Conservation (phyloP, 1,140 invertebrate genomes). For the Bombus superbus region DNA sequence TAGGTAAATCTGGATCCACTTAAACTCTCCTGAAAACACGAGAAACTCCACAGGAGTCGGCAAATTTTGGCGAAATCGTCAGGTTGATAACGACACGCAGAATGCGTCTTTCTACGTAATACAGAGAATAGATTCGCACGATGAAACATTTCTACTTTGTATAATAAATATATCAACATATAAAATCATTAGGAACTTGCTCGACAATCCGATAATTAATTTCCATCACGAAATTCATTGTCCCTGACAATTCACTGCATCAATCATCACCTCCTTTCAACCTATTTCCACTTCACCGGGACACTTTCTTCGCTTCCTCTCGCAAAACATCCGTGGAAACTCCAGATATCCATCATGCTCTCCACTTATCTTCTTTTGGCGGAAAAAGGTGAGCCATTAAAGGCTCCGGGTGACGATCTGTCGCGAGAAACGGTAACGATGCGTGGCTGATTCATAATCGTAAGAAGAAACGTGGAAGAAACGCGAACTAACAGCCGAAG, state of each 20-base stretch:
- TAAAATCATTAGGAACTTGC: no score
- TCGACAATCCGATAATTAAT: not conserved
- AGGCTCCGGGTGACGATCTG: conserved; percentile 3
- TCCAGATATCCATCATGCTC: conserved; percentile 42
- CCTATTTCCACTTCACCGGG: not conserved
- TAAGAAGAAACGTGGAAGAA: conserved; percentile 26
- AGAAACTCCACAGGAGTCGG: no score
- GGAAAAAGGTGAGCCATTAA: conserved; percentile 53
- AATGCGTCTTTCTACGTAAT: no score
- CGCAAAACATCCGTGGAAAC: conserved; percentile 2
- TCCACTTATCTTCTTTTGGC: not conserved
- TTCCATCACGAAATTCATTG: not conserved
- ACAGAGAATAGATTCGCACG: no score
- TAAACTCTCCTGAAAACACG: no score
- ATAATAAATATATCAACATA: no score
- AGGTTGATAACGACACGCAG: no score
- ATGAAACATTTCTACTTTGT: no score
- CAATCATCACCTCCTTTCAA: not conserved
- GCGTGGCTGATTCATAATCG: conserved; percentile 64
- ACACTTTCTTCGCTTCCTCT: not conserved
- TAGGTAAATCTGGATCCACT: no score
- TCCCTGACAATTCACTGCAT: not conserved
- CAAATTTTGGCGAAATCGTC: no score
- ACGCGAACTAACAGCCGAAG: conserved; percentile 19
- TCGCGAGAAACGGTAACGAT: conserved; percentile 23